These are phyloP conservation scores for Pachyrhynchus sulphureomaculatus DNA, from an alignment of 1,140 invertebrate species.

Conservation along the genomic window DNA sequence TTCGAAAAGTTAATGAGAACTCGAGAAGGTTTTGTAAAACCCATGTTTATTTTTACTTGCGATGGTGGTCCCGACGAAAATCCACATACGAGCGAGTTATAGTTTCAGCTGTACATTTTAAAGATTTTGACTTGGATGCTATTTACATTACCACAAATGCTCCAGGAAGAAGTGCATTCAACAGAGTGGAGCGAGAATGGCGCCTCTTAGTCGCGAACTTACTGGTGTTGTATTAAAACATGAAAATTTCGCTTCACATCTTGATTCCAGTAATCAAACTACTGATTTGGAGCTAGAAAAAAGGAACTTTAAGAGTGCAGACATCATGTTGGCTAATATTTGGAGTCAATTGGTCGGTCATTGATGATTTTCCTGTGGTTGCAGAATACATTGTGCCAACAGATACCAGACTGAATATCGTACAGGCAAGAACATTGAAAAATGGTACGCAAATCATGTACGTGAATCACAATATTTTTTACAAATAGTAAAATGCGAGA, in stretches of 20 bases:
- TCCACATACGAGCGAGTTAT: not conserved
- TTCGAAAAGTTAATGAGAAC: no score
- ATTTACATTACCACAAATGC: slow-evolving; percentile 9
- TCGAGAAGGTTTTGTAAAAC: not conserved
- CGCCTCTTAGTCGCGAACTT: slow-evolving; percentile 5
- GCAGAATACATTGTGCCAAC: slow-evolving; percentile 12
- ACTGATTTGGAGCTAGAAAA: not conserved
- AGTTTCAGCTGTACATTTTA: not conserved
- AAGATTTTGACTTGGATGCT: slow-evolving; percentile 18
- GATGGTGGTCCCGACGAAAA: not conserved
- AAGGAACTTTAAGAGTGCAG: not conserved
- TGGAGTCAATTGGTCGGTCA: not conserved
- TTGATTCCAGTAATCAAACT: slow-evolving; percentile 1
- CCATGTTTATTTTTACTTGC: not conserved
- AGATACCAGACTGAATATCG: not conserved
- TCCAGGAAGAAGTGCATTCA: slow-evolving; percentile 9
- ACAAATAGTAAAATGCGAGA: not conserved
- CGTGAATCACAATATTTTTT: slow-evolving; percentile 1
- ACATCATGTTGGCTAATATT: not conserved
- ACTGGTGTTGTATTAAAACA: slow-evolving; percentile 1
- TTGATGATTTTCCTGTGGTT: slow-evolving; percentile 11
- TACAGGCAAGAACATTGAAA: not conserved
- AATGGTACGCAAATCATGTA: slow-evolving; percentile 3
- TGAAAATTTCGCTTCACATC: not conserved
- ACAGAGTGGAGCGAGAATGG: slow-evolving; percentile 17